Evolutionary conservation across 2,888 invertebrate species (phyloP).

Genomic region (Limulus polyphemus): DNA sequence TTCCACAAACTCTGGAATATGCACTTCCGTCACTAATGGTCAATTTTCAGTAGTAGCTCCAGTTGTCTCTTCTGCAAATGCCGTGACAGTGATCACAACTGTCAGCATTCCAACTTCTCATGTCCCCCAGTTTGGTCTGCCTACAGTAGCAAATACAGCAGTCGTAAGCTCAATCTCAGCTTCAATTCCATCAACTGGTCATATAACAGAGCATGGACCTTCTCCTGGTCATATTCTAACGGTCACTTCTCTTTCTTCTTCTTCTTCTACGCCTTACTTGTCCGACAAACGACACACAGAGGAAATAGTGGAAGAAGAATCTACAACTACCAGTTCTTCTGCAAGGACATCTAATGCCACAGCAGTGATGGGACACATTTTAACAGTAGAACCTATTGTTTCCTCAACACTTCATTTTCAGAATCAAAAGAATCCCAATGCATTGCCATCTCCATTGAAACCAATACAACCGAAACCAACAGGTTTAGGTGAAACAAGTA

Average conservation of each 20-base stretch:
- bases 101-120: constrained; percentile 20
- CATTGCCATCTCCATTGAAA: constrained; percentile 28
- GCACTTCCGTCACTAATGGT: background rate
- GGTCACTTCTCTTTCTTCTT: constrained; percentile 5
- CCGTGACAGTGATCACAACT: background rate
- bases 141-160: no score
- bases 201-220: background rate
- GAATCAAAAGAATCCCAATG: background rate
- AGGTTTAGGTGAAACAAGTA: constrained; percentile 34
- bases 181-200: background rate
- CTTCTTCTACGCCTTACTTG: constrained; percentile 6
- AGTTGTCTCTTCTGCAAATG: no score
- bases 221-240: no score
- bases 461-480: constrained; percentile 38
- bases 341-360: no score
- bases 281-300: constrained; percentile 20
- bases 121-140: constrained; percentile 11
- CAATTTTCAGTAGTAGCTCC: no score
- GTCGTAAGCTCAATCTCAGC: constrained; percentile 9
- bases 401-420: background rate
- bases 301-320: no score
- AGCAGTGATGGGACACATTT: no score
- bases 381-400: no score
- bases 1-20: no score
- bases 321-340: no score